phyloP scores from a whole-genome alignment of 2,888 invertebrate genomes.

The Ophion costatus region DNA sequence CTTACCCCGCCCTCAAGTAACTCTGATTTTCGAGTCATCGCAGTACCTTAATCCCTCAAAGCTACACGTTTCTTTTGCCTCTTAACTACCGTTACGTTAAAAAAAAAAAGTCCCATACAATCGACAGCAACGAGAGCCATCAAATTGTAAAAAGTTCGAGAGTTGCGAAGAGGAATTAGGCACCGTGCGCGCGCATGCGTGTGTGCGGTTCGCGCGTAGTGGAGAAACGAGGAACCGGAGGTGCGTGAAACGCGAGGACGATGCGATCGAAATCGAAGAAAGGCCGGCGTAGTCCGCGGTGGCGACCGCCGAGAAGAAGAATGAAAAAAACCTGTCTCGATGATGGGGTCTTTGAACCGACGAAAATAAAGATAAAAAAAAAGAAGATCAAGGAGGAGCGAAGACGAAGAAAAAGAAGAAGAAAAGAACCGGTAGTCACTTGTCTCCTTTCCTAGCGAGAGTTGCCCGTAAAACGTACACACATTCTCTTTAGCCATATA shows the following conservation, averaged over 20 bases:
- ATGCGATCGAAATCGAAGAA: background rate
- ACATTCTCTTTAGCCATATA: too few species aligned
- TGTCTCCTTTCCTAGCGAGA: conserved; percentile 24
- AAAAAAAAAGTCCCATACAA: too few species aligned
- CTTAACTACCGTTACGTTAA: too few species aligned
- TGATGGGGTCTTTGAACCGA: conserved; percentile 64
- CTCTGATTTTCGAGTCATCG: too few species aligned
- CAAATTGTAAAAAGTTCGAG: too few species aligned
- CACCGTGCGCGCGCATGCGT: too few species aligned
- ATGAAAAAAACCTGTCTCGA: conserved; percentile 52
- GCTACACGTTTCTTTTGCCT: too few species aligned
- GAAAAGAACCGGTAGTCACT: conserved; percentile 51
- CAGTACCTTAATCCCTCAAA: too few species aligned
- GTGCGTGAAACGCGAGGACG: background rate
- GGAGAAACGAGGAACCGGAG: background rate
- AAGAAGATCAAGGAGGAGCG: background rate
- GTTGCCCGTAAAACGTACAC: background rate
- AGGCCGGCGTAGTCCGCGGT: background rate
- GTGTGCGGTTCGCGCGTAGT: background rate
- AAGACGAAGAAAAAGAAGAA: background rate
- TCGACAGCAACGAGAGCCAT: too few species aligned
- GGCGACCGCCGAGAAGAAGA: conserved; percentile 36
- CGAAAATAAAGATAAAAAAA: conserved; percentile 44
- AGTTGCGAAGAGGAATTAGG: background rate
- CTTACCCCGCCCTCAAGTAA: too few species aligned